Evolutionary conservation across 2,797 vertebrate genomes (phyloP).

Genomic region (Hippocampus kuda): DNA sequence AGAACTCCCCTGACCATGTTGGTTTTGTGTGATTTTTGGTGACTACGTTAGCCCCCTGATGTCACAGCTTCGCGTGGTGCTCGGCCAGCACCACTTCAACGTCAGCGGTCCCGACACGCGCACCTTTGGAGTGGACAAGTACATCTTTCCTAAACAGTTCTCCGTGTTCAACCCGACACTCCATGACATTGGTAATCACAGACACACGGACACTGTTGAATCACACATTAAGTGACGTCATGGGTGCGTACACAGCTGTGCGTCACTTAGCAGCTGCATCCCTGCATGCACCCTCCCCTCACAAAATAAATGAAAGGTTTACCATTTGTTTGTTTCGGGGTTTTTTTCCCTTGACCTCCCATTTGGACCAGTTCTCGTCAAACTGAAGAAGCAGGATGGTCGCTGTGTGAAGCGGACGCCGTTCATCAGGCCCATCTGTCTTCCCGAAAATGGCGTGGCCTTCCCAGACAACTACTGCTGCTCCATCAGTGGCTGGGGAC

Average conservation of each 20-base stretch:
- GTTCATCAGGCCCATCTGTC: constrained; percentile 85
- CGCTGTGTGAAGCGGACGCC: constrained; percentile 74
- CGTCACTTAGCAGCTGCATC: constrained; percentile 52
- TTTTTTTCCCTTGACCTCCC: background rate
- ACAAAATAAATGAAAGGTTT: constrained; percentile 10
- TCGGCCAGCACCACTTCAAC: constrained; percentile 87
- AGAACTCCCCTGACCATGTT: no score
- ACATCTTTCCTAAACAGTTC: constrained; percentile 74
- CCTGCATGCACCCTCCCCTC: background rate
- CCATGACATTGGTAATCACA: constrained; percentile 82
- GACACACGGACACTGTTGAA: constrained; percentile 21
- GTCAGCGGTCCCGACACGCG: constrained; percentile 69
- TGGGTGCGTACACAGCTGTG: constrained; percentile 51
- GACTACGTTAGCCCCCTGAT: constrained; percentile 64
- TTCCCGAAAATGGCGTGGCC: constrained; percentile 66
- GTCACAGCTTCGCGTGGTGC: constrained; percentile 74
- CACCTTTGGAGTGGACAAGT: constrained; percentile 77
- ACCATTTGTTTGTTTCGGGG: constrained; percentile 4
- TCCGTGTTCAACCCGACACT: constrained; percentile 76
- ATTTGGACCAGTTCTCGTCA: constrained; percentile 73
- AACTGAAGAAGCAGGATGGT: constrained; percentile 79
- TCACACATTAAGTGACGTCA: constrained; percentile 35
- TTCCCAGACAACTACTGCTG: constrained; percentile 76
- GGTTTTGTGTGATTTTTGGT: background rate
- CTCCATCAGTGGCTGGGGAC: constrained; percentile 87